Evolutionary conservation across 2,113 vertebrate species (phyloP).

Genomic region (Antechinus flavipes): DNA sequence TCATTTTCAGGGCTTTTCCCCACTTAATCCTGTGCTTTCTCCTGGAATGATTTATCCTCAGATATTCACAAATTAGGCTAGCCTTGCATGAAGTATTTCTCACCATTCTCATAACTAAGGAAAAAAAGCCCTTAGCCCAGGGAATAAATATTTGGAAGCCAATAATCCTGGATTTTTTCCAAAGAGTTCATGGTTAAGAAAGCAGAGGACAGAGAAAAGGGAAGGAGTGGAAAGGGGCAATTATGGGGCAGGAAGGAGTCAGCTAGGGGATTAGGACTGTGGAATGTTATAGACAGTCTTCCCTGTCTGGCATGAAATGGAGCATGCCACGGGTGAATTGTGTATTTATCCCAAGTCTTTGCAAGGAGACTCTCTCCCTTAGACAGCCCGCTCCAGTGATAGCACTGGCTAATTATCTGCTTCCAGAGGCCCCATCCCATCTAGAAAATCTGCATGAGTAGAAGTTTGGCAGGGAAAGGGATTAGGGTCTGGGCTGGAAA

Average conservation of each 20-base stretch:
- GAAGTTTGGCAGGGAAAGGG: not conserved
- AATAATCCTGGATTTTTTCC: not conserved
- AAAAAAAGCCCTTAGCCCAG: not conserved
- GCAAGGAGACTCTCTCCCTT: not conserved
- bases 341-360: not conserved
- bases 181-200: not conserved
- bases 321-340: not conserved
- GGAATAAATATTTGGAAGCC: not conserved
- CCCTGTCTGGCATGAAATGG: not conserved
- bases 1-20: not conserved
- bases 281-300: not conserved
- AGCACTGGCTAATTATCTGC: not conserved
- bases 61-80: not conserved
- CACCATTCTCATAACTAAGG: not conserved
- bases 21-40: not conserved
- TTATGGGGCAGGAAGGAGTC: not conserved
- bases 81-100: not conserved
- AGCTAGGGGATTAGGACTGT: not conserved
- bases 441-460: not conserved
- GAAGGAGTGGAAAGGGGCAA: fast-evolving
- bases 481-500: not conserved
- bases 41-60: not conserved
- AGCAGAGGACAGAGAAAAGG: not conserved
- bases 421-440: not conserved
- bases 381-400: not conserved